These are phyloP conservation scores for Amiota minor DNA, from an alignment of 2,888 invertebrate species.

Conservation along the genomic window DNA sequence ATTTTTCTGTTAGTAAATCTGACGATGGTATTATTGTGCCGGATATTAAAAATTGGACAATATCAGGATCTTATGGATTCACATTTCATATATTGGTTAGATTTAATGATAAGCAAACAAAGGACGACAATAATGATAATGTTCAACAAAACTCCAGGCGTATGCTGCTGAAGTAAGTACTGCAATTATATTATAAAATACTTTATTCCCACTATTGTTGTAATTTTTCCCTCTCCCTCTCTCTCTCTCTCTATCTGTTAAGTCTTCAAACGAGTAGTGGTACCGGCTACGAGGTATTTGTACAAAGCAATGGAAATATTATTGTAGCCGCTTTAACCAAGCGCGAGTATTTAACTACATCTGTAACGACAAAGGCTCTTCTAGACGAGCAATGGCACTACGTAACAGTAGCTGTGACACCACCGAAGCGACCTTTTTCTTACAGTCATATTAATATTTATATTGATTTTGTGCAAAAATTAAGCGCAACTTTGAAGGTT, in stretches of 20 bases:
- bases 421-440: slow-evolving; percentile 76
- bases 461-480: slow-evolving; percentile 76
- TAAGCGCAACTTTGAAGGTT: slow-evolving; percentile 76
- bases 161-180: slow-evolving; percentile 71
- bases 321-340: slow-evolving; percentile 76
- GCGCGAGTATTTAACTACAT: slow-evolving; percentile 76
- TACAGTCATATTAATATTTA: slow-evolving; percentile 77
- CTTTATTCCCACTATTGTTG: neutral
- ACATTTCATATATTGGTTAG: slow-evolving; percentile 77
- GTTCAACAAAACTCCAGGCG: slow-evolving; percentile 69
- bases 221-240: slow-evolving; percentile 9
- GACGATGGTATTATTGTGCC: slow-evolving; percentile 76
- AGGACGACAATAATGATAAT: slow-evolving; percentile 30
- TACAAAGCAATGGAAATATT: slow-evolving; percentile 75
- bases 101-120: slow-evolving; percentile 68
- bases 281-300: slow-evolving; percentile 77
- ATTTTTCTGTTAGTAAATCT: slow-evolving; percentile 74
- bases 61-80: slow-evolving; percentile 76
- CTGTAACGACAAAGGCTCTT: slow-evolving; percentile 73
- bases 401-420: slow-evolving; percentile 74
- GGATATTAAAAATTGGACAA: slow-evolving; percentile 76
- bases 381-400: slow-evolving; percentile 77
- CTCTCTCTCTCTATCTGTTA: slow-evolving; percentile 19
- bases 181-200: no score
- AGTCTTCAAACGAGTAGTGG: slow-evolving; percentile 75